Percentiles rank a stretch among this genome's conserved stretches.
Evolutionary conservation across 53 echinoderm and acorn worm species (phyloP).

Genomic region (Paelopatides confundens): DNA sequence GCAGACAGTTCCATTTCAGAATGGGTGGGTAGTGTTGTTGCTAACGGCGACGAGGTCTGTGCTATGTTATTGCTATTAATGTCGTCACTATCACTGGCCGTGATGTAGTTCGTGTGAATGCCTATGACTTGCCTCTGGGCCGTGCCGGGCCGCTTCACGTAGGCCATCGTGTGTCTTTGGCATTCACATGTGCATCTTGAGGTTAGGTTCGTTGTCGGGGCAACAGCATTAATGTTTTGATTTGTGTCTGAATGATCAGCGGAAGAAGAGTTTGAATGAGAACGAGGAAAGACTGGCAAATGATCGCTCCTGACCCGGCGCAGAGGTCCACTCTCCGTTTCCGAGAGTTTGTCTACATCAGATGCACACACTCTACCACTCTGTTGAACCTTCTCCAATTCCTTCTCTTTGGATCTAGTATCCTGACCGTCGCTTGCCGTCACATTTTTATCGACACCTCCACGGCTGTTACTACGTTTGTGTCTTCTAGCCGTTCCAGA

Average conservation of each 20-base stretch:
- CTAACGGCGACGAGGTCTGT: constrained; percentile 54
- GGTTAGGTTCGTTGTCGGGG: not conserved
- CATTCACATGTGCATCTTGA: constrained; percentile 23
- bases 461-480: constrained; percentile 91
- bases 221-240: constrained; percentile 37
- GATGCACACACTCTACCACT: constrained; percentile 55
- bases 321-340: constrained; percentile 22
- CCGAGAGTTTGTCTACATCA: constrained; percentile 63
- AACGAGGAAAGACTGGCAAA: constrained; percentile 49
- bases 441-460: constrained; percentile 73
- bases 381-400: constrained; percentile 50
- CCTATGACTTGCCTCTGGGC: constrained; percentile 29
- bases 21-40: constrained; percentile 54
- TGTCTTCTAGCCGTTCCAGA: constrained; percentile 75
- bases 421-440: constrained; percentile 49
- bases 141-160: constrained; percentile 7
- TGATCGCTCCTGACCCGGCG: constrained; percentile 39
- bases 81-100: constrained; percentile 86
- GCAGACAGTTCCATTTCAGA: constrained; percentile 70
- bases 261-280: constrained; percentile 53
- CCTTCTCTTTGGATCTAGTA: not conserved
- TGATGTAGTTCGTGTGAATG: constrained; percentile 34
- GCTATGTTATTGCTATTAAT: constrained; percentile 87
- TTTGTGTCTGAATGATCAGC: constrained; percentile 42
- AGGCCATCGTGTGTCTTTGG: constrained; percentile 19